Base-by-base conservation (phyloP, 2,113 vertebrate genomes). In the Oenanthe oenanthe region DNA sequence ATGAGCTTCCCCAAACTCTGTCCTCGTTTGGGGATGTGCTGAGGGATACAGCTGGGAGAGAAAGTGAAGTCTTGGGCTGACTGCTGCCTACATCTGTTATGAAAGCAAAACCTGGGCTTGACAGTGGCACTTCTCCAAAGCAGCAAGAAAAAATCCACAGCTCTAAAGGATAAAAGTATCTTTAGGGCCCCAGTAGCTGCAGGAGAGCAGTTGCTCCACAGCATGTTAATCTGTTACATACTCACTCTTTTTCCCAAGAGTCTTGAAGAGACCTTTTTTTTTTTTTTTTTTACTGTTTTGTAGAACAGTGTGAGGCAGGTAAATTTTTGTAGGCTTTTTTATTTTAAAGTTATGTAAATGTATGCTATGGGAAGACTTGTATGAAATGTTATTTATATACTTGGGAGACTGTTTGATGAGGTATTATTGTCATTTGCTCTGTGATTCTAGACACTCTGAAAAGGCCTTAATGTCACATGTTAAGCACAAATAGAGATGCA, bases 341-440 rank as follows among this genome's bases (percentile, higher is more conserved):
- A 22, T 61, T 85, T n/a, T 73, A 34, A 76, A 88, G 45, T 77
- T 81, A 81, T 95, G 80, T 71, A 92, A 92, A 92, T 92, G 51
- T 77, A 61, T 77, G 63, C 65, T 68, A 61, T 74, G 61, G 57
- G 25, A 95, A 86, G 70, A 50, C 28, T 83, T 84, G 60, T 43
- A 40, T 93, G 86, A 89, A 91, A 57, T 47, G 63, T 72, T 93
- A 89, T 93, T 92, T 95, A 72, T 88, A 76, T 93, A 81, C 62
- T 43, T 60, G 9, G 48, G 73, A 92, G 57, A 82, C 61, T 90
- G 57, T 78, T 88, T 93, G 65, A 86, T 81, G 92, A 79, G 80
- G 40, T 34, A 25, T 47, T 82, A 65, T 60, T 95, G 70, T 95
- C 65, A 78, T 89, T 93, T 88, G 31, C 28, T 81, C 53, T 85